Conservation (phyloP, 2,797 vertebrate genomes). For the Hyperoplus lanceolatus region DNA sequence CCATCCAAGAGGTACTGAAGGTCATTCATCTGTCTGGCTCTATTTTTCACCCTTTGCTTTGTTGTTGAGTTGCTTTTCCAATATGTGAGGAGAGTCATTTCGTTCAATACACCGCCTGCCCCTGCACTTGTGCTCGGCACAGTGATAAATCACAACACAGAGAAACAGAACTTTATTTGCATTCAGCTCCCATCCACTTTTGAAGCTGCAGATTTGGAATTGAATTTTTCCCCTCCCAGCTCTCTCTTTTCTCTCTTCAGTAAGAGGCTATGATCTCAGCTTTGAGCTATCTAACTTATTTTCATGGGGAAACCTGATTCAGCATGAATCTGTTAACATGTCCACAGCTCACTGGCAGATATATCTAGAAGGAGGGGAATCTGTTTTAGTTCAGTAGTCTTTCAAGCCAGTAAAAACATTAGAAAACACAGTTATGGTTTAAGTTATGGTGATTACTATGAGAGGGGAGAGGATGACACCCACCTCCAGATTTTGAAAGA, state of each 20-base stretch:
- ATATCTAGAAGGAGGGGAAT: constrained; percentile 29
- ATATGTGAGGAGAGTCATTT: constrained; percentile 82
- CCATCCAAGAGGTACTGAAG: constrained; percentile 81
- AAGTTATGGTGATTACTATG: constrained; percentile 70
- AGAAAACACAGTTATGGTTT: too few species aligned
- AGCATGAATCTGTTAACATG: constrained; percentile 46
- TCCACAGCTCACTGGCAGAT: constrained; percentile 31
- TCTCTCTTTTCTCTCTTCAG: constrained; percentile 60
- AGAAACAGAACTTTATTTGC: constrained; percentile 85
- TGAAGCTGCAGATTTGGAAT: constrained; percentile 83
- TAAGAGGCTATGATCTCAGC: constrained; percentile 77
- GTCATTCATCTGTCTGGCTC: constrained; percentile 82
- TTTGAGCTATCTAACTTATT: constrained; percentile 66
- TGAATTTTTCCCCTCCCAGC: constrained; percentile 72
- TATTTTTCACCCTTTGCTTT: constrained; percentile 77
- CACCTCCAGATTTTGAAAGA: constrained; percentile 76
- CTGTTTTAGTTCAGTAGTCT: constrained; percentile 32
- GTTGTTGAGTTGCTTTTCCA: constrained; percentile 82
- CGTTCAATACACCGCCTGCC: constrained; percentile 79
- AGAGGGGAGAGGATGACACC: constrained; percentile 58
- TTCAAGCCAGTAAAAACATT: constrained; percentile 51
- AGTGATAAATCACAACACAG: constrained; percentile 85
- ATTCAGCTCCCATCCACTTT: constrained; percentile 83
- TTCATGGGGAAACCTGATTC: constrained; percentile 64
- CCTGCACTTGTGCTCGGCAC: constrained; percentile 74